phyloP scores from a whole-genome alignment of 2,888 invertebrate genomes.

The Agrotis puta region DNA sequence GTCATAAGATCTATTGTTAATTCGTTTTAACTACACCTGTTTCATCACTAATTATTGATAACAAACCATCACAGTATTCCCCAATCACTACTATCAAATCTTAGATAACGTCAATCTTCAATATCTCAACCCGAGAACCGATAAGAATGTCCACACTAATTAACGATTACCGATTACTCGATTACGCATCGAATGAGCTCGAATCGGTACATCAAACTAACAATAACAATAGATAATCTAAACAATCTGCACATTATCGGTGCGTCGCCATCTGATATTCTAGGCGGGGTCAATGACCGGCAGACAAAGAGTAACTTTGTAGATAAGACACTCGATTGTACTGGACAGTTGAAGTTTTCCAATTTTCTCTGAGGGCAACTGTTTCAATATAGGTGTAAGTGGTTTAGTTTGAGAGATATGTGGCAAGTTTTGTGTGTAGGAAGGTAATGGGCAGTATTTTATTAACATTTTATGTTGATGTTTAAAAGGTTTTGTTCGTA shows the following conservation, averaged over 20 bases:
- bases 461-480: constrained; percentile 1
- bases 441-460: neutral
- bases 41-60: neutral
- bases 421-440: constrained; percentile 14
- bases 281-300: constrained; percentile 57
- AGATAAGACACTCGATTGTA: constrained; percentile 48
- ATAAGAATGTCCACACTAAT: constrained; percentile 33
- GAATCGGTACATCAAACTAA: constrained; percentile 43
- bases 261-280: constrained; percentile 64
- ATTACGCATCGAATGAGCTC: constrained; percentile 35
- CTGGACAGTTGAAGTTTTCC: constrained; percentile 57
- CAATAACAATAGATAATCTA: constrained; percentile 65
- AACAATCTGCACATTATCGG: constrained; percentile 63
- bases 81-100: neutral
- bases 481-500: neutral
- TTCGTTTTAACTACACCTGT: neutral
- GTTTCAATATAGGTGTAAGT: constrained; percentile 51
- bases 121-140: neutral
- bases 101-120: neutral
- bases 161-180: constrained; percentile 40
- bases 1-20: too few species aligned
- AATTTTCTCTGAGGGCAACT: constrained; percentile 49
- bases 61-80: neutral
- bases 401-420: constrained; percentile 41
- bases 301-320: constrained; percentile 47